Conservation (phyloP, 2,113 vertebrate species). For the Callaeas wilsoni region DNA sequence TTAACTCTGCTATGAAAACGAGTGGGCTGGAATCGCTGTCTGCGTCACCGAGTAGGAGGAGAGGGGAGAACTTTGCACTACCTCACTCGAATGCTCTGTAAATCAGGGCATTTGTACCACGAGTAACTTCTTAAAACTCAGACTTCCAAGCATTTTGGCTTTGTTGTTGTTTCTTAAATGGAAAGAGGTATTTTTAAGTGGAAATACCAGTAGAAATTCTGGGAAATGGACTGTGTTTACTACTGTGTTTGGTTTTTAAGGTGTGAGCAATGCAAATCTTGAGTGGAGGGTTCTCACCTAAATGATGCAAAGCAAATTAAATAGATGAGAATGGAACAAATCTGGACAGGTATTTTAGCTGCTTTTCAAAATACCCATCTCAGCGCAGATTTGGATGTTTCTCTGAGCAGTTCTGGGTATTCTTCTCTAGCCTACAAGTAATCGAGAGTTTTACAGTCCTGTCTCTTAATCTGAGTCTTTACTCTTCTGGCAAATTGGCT, state of each 20-base stretch:
- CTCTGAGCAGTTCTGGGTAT: not conserved
- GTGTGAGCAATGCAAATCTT: not conserved
- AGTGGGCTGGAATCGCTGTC: slow-evolving; percentile 35
- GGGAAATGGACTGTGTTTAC: not conserved
- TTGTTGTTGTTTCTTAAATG: not conserved
- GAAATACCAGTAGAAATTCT: not conserved
- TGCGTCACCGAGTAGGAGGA: slow-evolving; percentile 49
- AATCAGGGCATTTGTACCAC: not conserved
- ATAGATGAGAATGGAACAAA: not conserved
- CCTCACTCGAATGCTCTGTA: not conserved
- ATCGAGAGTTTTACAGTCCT: not conserved
- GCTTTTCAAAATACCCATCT: not conserved
- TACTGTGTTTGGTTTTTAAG: not conserved
- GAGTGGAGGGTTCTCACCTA: not conserved
- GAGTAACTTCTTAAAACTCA: not conserved
- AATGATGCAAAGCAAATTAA: not conserved
- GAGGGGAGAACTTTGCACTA: slow-evolving; percentile 6
- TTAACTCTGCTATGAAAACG: not conserved
- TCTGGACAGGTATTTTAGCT: not conserved
- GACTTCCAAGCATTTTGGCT: not conserved
- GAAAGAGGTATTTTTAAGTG: not conserved
- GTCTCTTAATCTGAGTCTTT: not conserved
- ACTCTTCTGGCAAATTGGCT: not conserved
- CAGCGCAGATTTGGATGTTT: not conserved
- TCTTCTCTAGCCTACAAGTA: not conserved